Evolutionary conservation across 2,113 vertebrate genomes (phyloP), one percentile per base, ranked within the genome.

Genomic region (Cygnus buccinator): DNA sequence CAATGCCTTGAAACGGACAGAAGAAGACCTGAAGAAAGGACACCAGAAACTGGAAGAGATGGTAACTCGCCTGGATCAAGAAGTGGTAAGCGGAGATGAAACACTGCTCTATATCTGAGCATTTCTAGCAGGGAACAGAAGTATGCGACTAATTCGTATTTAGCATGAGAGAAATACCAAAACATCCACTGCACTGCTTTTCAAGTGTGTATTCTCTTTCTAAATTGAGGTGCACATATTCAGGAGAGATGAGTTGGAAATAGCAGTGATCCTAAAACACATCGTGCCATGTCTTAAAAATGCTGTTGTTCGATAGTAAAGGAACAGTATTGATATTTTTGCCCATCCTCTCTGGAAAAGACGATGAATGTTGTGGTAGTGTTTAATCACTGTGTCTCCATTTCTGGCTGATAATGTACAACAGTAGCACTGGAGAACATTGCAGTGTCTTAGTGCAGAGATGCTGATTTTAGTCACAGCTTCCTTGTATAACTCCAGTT

Each of bases 11-110:
- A 99, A 99, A 96, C 97, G 99, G 52, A 99, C 99, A 2, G 99
- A 99, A 54, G 99, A 99, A 94, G 99, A 99, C 96, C 96, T 99
- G 93, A 99, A 99, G 93, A 99, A 99, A 83, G 99, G 99, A 21
- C 99, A 99, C 84, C 99, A 99, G 97, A 99, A 99, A 90, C 98
- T 99, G 94, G 99, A 99, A 94, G 99, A 99, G 72, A 99, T 99
- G 99, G 98, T 99, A 58, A 99, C 98, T 25, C 98, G 99, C 79
- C 97, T 99, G 93, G 99, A 99, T 97, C 99, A 99, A 94, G 99
- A 99, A 99, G 99, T 99, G 98, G 99, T 99, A 97, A 99, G 99
- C 90, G 71, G 54, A 62, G 43, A 84, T 54, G 35, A 78, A 66
- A 26, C 39, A 26, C 21, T 72, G 46, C 55, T 75, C 61, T 21